phyloP scores from a whole-genome alignment of 2,888 invertebrate species.

The Toxonevra muliebris region DNA sequence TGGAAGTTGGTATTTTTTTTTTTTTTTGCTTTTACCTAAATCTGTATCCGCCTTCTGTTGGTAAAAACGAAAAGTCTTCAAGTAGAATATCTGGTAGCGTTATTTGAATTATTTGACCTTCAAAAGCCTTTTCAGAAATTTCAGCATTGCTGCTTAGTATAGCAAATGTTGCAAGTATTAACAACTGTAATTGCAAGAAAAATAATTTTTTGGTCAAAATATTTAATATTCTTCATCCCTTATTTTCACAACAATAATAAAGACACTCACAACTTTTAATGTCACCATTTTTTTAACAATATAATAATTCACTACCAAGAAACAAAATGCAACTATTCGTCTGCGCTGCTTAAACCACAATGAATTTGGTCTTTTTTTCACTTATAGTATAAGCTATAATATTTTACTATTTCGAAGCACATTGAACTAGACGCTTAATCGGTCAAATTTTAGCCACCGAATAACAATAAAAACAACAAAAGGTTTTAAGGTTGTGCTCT shows the following conservation, averaged over 20 bases:
- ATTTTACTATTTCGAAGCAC: background rate
- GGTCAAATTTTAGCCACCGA: background rate
- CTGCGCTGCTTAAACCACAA: constrained; percentile 26
- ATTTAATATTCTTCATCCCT: background rate
- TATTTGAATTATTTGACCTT: background rate
- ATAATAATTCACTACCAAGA: too few relatives aligned
- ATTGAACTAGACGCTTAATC: background rate
- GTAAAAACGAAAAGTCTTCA: constrained; percentile 53
- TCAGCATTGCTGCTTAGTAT: background rate
- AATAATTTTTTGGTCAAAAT: background rate
- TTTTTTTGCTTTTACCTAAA: constrained; percentile 48
- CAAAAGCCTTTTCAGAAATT: too few relatives aligned
- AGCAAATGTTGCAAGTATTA: constrained; percentile 9
- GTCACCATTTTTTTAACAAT: constrained; percentile 20
- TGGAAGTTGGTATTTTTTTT: too few relatives aligned
- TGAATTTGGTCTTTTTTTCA: constrained; percentile 21
- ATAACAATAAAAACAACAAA: too few relatives aligned
- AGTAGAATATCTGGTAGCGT: constrained; percentile 32
- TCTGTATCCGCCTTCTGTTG: constrained; percentile 51
- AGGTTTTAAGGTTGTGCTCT: too few relatives aligned
- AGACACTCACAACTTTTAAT: constrained; percentile 27
- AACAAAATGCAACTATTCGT: constrained; percentile 29
- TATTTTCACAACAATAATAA: constrained; percentile 14
- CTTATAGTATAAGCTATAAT: background rate
- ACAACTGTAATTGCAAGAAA: constrained; percentile 18